Base-by-base conservation (phyloP, 2,888 invertebrate species). In the Idaea dimidiata region DNA sequence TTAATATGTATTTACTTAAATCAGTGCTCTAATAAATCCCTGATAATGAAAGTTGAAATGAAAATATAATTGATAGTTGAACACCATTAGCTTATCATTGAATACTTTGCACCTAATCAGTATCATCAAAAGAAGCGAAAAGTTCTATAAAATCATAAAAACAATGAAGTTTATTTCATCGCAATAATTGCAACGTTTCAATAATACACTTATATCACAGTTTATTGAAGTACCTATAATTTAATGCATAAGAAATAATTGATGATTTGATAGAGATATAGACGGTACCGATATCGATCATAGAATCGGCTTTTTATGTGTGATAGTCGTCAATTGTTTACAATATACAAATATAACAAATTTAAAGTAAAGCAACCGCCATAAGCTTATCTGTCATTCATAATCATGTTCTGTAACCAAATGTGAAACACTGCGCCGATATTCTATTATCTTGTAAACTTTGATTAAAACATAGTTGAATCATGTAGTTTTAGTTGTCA, bases 11-110 rank as follows among this genome's bases (percentile, higher is more conserved):
- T n/a, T 56, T 16, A 56, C 17, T 10, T 18, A 17, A 17, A 56
- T 56, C 18, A 56, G 18, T 10, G 56, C 18, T 56, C 17, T 8
- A 56, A 56, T 17, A 56, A 56, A 17, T 56, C 43, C 43, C 43
- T 43, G 43, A 43, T 43, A 43, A 43, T 43, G 43, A 43, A 43
- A 33, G 33, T 43, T 43, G 43, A 43, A 43, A 43, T 43, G 43
- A 43, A 43, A 43, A 43, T 43, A 43, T 43, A 33, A 33, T 8
- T 43, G 10, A 43, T 43, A 14, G 43, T 43, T 43, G 43, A 43
- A 43, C 43, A 43, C 43, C 43, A 43, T 43, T 43, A 43, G 43
- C 43, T 43, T 43, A 43, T 43, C 43, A 43, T 43, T 43, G 43
- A 43, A 43, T 10, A 43, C 43, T 43, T 8, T 43, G 14, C 43